A percentile compares a stretch with the other conserved stretches of the same genome.
These are phyloP conservation scores for Enchytraeus crypticus DNA, from an alignment of 2,888 invertebrate genomes.

Conservation along the genomic window DNA sequence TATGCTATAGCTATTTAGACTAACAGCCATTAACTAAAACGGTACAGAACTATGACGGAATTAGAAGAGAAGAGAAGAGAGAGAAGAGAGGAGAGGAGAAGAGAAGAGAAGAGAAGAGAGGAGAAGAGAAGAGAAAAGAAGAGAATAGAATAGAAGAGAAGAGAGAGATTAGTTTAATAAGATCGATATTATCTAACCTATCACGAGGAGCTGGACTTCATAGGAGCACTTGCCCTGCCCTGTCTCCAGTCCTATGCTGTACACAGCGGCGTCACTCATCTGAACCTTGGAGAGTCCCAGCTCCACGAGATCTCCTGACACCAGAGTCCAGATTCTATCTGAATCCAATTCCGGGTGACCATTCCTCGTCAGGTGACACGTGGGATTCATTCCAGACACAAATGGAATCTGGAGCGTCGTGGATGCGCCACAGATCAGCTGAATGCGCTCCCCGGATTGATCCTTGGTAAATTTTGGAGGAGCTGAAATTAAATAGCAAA, in stretches of 20 bases:
- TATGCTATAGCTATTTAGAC: neutral
- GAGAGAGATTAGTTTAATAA: too few relatives aligned
- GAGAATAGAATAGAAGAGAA: too few relatives aligned
- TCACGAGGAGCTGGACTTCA: conserved; percentile 25
- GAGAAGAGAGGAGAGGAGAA: neutral
- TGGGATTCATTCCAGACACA: conserved; percentile 24
- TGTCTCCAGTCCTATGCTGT: conserved; percentile 26
- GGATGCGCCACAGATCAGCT: conserved; percentile 25
- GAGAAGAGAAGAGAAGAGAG: neutral
- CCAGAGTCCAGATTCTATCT: neutral
- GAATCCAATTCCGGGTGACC: neutral
- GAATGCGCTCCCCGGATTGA: conserved; percentile 22
- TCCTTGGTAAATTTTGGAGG: conserved; percentile 23
- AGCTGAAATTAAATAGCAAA: conserved; percentile 16
- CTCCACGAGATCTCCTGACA: neutral
- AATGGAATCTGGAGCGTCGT: conserved; percentile 27
- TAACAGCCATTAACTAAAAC: neutral
- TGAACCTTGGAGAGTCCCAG: conserved; percentile 24
- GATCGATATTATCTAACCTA: too few relatives aligned
- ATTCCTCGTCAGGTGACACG: conserved; percentile 28
- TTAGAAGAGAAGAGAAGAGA: neutral
- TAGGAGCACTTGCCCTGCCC: conserved; percentile 22
- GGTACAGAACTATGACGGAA: neutral
- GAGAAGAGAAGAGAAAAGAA: too few relatives aligned
- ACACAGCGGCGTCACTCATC: conserved; percentile 25